phyloP scores from a whole-genome alignment of 2,888 invertebrate species.

The Meiosimyza decipiens region DNA sequence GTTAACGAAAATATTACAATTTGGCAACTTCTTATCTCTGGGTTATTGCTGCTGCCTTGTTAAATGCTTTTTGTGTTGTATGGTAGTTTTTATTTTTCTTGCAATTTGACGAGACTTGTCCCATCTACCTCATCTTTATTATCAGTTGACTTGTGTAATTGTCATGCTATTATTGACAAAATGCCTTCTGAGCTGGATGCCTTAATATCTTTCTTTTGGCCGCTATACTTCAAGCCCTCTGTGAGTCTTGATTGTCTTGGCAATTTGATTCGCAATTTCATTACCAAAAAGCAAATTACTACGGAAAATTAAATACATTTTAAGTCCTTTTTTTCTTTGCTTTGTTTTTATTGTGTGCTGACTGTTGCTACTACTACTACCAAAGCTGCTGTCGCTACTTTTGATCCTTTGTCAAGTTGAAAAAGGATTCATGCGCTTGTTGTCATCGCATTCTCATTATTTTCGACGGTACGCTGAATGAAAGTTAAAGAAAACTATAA shows the following conservation, averaged over 20 bases:
- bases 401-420: constrained; percentile 23
- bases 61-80: neutral
- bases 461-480: neutral
- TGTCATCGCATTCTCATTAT: neutral
- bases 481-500: no score
- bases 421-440: constrained; percentile 12
- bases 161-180: no score
- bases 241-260: neutral
- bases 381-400: constrained; percentile 3
- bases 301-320: constrained; percentile 13
- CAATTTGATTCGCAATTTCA: constrained; percentile 16
- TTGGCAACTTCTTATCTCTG: neutral
- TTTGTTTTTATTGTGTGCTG: no score
- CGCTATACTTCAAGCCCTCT: no score
- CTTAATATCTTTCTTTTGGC: no score
- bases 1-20: constrained; percentile 8
- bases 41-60: neutral
- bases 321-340: neutral
- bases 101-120: neutral
- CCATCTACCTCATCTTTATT: no score
- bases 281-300: constrained; percentile 4
- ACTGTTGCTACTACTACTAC: no score
- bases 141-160: no score
- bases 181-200: no score
- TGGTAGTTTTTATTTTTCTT: neutral